Evolutionary conservation across 2,113 vertebrate species (phyloP).

Genomic region (Istiophorus platypterus): DNA sequence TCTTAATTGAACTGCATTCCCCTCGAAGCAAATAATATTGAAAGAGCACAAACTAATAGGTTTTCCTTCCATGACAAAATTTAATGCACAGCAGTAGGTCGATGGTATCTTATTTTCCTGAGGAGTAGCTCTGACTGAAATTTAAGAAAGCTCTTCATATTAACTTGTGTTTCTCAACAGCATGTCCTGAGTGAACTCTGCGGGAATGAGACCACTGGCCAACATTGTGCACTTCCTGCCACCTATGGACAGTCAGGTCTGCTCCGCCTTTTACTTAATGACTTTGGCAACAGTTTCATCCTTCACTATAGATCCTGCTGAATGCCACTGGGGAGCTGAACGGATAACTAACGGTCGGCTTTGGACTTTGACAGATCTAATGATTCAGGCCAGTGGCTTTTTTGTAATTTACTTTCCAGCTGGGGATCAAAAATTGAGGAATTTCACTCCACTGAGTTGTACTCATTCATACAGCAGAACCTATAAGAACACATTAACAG

Average conservation of each 20-base stretch:
- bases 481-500: not conserved
- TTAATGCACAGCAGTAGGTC: constrained; percentile 46
- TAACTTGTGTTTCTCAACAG: not conserved
- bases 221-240: constrained; percentile 22
- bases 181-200: constrained; percentile 12
- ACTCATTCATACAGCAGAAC: not conserved
- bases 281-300: constrained; percentile 45
- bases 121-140: not conserved
- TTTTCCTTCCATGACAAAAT: constrained; percentile 47
- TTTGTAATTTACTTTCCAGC: not conserved
- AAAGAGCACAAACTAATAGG: constrained; percentile 28
- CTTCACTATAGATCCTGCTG: constrained; percentile 53
- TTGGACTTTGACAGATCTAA: constrained; percentile 50
- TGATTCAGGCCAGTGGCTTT: constrained; percentile 37
- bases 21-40: constrained; percentile 49
- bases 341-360: constrained; percentile 54
- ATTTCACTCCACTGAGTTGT: not conserved
- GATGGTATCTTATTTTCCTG: constrained; percentile 28
- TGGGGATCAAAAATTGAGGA: not conserved
- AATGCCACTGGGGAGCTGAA: constrained; percentile 45
- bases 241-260: constrained; percentile 30
- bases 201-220: constrained; percentile 15
- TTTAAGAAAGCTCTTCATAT: constrained; percentile 2
- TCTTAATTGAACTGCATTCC: constrained; percentile 42
- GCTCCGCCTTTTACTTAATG: constrained; percentile 45